A percentile compares a stretch with the other conserved stretches of the same genome.
Evolutionary conservation across 2,113 vertebrate genomes (phyloP).

Genomic region (Anser brachyrhynchus): DNA sequence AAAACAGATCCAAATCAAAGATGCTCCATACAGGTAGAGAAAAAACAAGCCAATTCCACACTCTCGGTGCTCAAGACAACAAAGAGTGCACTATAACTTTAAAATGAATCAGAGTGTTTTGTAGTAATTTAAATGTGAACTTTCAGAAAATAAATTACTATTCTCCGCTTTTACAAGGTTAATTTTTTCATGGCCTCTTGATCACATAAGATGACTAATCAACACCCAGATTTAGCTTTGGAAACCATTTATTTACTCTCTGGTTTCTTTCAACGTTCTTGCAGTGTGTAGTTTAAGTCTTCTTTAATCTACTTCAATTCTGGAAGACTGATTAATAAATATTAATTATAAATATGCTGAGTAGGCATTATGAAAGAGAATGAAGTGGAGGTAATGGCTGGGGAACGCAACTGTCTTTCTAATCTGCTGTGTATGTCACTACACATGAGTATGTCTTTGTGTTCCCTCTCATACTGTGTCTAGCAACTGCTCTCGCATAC

Average conservation of each 20-base stretch:
- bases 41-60: neutral
- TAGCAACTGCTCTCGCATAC: neutral
- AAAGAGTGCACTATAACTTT: neutral
- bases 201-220: conserved; percentile 16
- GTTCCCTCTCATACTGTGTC: neutral
- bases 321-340: conserved; percentile 28
- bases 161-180: neutral
- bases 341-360: conserved; percentile 59
- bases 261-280: conserved; percentile 11
- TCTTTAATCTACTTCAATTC: conserved; percentile 41
- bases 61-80: neutral
- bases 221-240: neutral
- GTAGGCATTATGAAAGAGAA: neutral
- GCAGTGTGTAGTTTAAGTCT: conserved; percentile 19
- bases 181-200: neutral
- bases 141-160: conserved; percentile 15
- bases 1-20: neutral
- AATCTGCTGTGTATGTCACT: neutral
- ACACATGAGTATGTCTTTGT: neutral
- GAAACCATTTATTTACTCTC: conserved; percentile 16
- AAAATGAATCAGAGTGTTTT: neutral
- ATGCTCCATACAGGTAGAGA: neutral
- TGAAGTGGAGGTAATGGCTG: neutral
- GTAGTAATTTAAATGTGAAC: neutral
- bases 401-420: neutral